Percentiles rank a stretch among this genome's conserved stretches.
Evolutionary conservation across 2,888 invertebrate genomes (phyloP).

Genomic region (Cerceris ruficornis): DNA sequence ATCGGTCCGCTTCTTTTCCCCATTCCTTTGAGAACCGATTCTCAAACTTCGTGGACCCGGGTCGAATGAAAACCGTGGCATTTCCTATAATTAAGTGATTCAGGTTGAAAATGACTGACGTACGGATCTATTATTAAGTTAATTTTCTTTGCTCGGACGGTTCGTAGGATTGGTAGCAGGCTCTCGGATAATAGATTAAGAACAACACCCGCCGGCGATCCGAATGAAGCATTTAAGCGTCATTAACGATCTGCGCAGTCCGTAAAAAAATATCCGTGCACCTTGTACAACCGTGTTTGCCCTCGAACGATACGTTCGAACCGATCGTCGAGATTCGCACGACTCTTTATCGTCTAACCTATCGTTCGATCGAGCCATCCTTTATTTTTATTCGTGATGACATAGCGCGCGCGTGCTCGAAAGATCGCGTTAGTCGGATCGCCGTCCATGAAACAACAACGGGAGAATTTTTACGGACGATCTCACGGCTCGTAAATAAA

Average conservation of each 20-base stretch:
- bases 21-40: not conserved
- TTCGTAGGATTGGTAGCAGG: constrained; percentile 6
- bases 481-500: not conserved
- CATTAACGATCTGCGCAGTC: not conserved
- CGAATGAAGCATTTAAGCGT: not conserved
- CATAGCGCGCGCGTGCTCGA: constrained; percentile 4
- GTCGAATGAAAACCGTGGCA: constrained; percentile 54
- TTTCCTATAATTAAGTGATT: constrained; percentile 63
- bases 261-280: not conserved
- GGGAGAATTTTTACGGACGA: constrained; percentile 7
- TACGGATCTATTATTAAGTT: constrained; percentile 50
- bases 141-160: not conserved
- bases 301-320: not conserved
- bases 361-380: not conserved
- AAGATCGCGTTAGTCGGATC: not conserved
- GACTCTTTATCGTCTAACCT: not conserved
- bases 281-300: not conserved
- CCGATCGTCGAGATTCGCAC: not conserved
- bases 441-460: not conserved
- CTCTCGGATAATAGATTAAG: constrained; percentile 9
- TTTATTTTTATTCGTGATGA: not conserved
- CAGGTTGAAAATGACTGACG: constrained; percentile 40
- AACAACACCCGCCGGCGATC: not conserved
- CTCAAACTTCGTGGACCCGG: constrained; percentile 19
- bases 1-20: too few relatives aligned